Base-by-base conservation (phyloP, 2,797 vertebrate genomes). In the Ctenopoma multispine region DNA sequence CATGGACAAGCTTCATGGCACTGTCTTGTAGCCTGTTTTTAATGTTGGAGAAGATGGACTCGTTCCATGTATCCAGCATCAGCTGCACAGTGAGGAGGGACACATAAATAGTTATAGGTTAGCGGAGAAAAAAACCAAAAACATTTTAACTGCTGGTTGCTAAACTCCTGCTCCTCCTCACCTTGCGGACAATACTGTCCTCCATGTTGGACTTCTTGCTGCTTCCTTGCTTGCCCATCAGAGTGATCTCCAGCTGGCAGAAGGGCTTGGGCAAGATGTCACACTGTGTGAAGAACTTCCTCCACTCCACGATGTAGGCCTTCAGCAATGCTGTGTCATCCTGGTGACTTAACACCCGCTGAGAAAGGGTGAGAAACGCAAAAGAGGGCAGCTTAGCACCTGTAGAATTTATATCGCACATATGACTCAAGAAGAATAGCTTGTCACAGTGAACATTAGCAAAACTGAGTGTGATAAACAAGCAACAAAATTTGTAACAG, bases 11-110 rank as follows among this genome's bases (percentile, higher is more conserved):
- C 89, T 99, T 99, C 97, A 99, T 99, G 79, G 97, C 97, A 69
- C 97, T 99, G 81, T 99, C 97, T 81, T 99, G 97, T 72, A 99
- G 95, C 71, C 97, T 93, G 63, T 96, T 98, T 87, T 99, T 99
- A 83, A 99, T 99, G 90, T 99, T 99, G 83, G 97, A 99, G 94
- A 99, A 99, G 90, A 99, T 99, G 54, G 97, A 99, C 87, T 99
- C 97, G 77, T 99, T 99, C 97, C 97, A 99, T 0, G 97, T 99
- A 90, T 99, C 97, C 83, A 98, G 89, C 97, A 98, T 99, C 62
- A 98, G 94, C 97, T 99, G 90, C 12, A 40, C 57, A 46, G 15
- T 3, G 40, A 36, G 2, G 43, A 47, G 18, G 31, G 24, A 55
- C 74, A 36, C n/a, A 21, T 5, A 47, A 12, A 47, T 44, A n/a